Conservation (phyloP, 2,113 vertebrate genomes). For the Ptychochromis oligacanthus region DNA sequence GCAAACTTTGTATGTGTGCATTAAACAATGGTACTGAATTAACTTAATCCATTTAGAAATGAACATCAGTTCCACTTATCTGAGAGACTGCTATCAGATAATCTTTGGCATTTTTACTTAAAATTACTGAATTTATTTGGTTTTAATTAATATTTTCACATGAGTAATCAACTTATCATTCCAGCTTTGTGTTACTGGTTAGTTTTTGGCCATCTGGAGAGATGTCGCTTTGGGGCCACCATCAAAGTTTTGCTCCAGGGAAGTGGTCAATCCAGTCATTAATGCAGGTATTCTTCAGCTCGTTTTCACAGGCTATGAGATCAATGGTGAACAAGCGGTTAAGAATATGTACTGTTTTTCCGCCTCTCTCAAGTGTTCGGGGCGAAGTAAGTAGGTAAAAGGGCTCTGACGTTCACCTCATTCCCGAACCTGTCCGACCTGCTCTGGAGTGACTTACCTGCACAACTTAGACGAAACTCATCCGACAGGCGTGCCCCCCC, state of each 20-base stretch:
- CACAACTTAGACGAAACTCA: background rate
- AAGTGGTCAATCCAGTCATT: background rate
- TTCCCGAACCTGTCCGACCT: background rate
- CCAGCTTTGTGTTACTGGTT: too few relatives aligned
- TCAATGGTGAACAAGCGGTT: background rate
- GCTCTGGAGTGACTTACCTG: background rate
- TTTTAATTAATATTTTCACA: too few relatives aligned
- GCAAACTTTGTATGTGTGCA: background rate
- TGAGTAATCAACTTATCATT: too few relatives aligned
- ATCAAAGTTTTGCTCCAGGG: too few relatives aligned
- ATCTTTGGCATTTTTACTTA: too few relatives aligned
- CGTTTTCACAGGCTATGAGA: background rate
- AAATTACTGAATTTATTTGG: too few relatives aligned
- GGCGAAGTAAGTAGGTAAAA: background rate
- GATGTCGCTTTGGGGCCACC: too few relatives aligned
- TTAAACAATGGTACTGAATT: background rate
- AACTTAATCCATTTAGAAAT: background rate
- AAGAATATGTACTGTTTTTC: background rate
- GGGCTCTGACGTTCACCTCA: background rate
- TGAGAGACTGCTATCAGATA: too few relatives aligned
- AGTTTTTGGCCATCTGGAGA: too few relatives aligned
- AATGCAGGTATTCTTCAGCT: background rate
- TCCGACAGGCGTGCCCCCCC: background rate
- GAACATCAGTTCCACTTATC: too few relatives aligned
- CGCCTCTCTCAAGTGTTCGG: background rate